These are phyloP conservation scores for Limnephilus auricula DNA, from an alignment of 2,888 invertebrate species.

Conservation along the genomic window DNA sequence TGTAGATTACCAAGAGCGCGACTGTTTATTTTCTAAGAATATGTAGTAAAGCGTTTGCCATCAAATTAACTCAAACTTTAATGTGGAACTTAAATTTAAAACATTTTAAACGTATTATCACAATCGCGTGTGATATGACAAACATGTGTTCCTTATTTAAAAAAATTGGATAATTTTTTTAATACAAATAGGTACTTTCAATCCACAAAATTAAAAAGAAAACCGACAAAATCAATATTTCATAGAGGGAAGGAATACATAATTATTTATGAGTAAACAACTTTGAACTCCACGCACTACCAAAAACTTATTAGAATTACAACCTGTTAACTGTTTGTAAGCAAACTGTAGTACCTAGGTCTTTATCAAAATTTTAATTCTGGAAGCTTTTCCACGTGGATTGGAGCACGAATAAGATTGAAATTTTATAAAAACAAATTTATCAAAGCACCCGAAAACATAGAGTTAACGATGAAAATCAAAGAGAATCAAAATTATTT, in stretches of 20 bases:
- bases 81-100: background rate
- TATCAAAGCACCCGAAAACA: background rate
- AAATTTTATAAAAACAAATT: background rate
- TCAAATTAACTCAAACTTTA: background rate
- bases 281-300: background rate
- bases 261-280: background rate
- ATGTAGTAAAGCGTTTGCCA: background rate
- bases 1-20: slow-evolving; percentile 10
- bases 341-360: background rate
- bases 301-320: background rate
- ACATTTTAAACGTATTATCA: background rate
- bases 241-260: background rate
- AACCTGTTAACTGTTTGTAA: background rate
- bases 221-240: background rate
- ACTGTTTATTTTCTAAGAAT: slow-evolving; percentile 22
- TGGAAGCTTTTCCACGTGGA: background rate
- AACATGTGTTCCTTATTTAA: background rate
- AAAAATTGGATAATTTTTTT: background rate
- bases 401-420: background rate
- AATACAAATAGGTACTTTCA: background rate
- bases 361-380: background rate
- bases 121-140: background rate
- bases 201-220: too few relatives aligned
- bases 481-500: too few relatives aligned
- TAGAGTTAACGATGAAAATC: background rate